Percentiles rank a stretch among this genome's conserved stretches.
phyloP scores from a whole-genome alignment of 2,888 invertebrate species.

The Protophormia terraenovae region DNA sequence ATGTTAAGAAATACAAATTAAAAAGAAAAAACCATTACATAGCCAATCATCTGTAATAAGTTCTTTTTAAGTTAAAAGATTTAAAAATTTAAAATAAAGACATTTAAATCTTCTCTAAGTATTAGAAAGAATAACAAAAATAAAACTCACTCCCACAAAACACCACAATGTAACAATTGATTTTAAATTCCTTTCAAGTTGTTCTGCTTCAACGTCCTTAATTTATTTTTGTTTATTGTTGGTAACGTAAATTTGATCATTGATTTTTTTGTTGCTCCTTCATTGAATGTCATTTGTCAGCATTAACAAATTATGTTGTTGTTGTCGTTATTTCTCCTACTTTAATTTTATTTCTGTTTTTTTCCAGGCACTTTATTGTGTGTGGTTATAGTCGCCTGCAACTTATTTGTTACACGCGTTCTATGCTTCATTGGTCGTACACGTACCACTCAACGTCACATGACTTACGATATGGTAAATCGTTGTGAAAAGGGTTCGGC shows the following conservation, averaged over 20 bases:
- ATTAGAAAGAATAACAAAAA: background rate
- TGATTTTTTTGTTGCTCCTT: background rate
- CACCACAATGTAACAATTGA: background rate
- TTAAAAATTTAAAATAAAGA: background rate
- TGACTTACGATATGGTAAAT: slow-evolving; percentile 77
- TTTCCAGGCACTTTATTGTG: slow-evolving; percentile 87
- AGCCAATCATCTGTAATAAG: too few species aligned
- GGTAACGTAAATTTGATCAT: background rate
- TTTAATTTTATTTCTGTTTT: background rate
- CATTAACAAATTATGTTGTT: background rate
- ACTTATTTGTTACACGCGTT: slow-evolving; percentile 90
- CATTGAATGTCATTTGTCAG: slow-evolving; percentile 18
- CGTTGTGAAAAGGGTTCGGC: slow-evolving; percentile 75
- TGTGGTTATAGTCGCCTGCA: slow-evolving; percentile 90
- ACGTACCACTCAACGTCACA: slow-evolving; percentile 77
- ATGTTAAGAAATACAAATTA: too few species aligned
- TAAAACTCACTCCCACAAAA: background rate
- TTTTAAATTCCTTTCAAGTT: background rate
- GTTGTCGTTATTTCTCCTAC: slow-evolving; percentile 49
- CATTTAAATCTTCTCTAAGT: background rate
- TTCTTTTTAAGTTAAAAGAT: too few species aligned
- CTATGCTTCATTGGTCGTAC: slow-evolving; percentile 83
- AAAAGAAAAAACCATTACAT: too few species aligned
- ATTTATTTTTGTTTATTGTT: background rate
- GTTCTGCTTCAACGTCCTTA: background rate